Percentiles rank a stretch among this genome's conserved stretches.
Evolutionary conservation across 2,888 invertebrate species (phyloP).

Genomic region (Hemicrepidius hirtus): DNA sequence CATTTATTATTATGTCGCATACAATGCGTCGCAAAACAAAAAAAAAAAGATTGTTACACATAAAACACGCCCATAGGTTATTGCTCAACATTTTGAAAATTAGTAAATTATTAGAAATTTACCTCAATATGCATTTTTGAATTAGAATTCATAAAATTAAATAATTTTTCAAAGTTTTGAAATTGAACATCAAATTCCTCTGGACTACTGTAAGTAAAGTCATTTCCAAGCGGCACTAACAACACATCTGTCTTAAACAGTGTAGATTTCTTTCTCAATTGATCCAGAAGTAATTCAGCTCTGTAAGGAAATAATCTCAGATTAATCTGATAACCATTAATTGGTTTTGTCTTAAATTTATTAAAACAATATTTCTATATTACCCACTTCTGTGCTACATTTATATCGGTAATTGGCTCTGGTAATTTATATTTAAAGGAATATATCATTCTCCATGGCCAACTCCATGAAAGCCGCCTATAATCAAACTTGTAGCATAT

Average conservation of each 20-base stretch:
- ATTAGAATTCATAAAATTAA: conserved; percentile 90
- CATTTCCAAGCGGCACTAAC: conserved; percentile 92
- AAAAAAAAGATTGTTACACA: no score
- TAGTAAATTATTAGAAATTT: conserved; percentile 15
- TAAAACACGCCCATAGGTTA: no score
- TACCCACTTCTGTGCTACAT: no score
- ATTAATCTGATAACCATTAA: no score
- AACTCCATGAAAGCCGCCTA: conserved; percentile 88
- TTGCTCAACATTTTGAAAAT: no score
- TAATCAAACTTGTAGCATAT: conserved; percentile 99
- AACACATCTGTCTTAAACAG: conserved; percentile 90
- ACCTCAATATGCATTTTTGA: conserved; percentile 87
- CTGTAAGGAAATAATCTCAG: conserved; percentile 76
- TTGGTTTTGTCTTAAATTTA: no score
- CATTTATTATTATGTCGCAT: no score
- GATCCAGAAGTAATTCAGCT: conserved; percentile 88
- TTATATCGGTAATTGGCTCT: conserved; percentile 79
- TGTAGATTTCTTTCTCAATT: conserved; percentile 95
- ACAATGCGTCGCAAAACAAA: no score
- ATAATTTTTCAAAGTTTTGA: conserved; percentile 90
- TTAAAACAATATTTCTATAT: no score
- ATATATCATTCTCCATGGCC: conserved; percentile 90
- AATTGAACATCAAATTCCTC: conserved; percentile 95
- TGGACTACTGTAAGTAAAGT: conserved; percentile 90
- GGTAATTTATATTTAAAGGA: conserved; percentile 72